A percentile compares a stretch with the other conserved stretches of the same genome.
phyloP scores from a whole-genome alignment of 2,797 vertebrate genomes.

The Leuciscus waleckii region DNA sequence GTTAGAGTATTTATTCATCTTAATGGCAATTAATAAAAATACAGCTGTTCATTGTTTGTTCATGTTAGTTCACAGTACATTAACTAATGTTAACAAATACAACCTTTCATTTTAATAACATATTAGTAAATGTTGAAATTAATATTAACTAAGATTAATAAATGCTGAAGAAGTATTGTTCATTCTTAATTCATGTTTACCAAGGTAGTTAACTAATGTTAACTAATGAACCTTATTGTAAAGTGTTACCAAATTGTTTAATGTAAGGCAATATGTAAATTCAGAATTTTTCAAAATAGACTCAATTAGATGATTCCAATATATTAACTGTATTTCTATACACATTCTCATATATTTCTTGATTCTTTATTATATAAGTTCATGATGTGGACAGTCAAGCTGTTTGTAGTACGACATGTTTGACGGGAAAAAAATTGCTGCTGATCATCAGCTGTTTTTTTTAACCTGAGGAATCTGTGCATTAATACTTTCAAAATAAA shows the following conservation, averaged over 20 bases:
- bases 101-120: too few species aligned
- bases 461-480: background rate
- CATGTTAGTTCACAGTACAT: too few species aligned
- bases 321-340: background rate
- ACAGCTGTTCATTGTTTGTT: too few species aligned
- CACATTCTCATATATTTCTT: background rate
- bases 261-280: background rate
- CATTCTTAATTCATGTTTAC: too few species aligned
- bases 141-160: too few species aligned
- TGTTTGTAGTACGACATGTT: background rate
- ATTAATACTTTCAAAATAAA: slow-evolving; percentile 1
- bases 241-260: background rate
- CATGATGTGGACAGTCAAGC: background rate
- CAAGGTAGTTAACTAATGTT: too few species aligned
- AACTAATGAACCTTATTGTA: too few species aligned
- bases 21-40: too few species aligned
- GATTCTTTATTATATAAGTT: background rate
- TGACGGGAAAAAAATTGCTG: background rate
- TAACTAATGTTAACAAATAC: too few species aligned
- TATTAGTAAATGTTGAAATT: too few species aligned
- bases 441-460: background rate
- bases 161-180: too few species aligned
- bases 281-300: background rate
- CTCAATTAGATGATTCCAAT: background rate
- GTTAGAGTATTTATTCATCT: too few species aligned